Evolutionary conservation across 1,140 invertebrate species (phyloP).

Genomic region (Coboldia fuscipes): DNA sequence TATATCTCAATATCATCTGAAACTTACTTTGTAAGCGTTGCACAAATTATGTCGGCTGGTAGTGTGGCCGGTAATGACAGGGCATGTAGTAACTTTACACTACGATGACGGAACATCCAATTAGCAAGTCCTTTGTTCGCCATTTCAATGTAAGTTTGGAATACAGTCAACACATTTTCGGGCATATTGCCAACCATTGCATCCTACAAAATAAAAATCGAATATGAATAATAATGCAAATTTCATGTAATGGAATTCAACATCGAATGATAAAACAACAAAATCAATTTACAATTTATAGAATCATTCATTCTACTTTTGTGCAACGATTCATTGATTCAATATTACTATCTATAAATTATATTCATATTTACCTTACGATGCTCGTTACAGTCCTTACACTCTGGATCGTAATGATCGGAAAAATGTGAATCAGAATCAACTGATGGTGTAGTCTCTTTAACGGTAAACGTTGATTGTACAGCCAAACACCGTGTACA

Average conservation of each 20-base stretch:
- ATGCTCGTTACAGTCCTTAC: conserved; percentile 61
- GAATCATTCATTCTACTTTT: no score
- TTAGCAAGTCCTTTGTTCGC: conserved; percentile 77
- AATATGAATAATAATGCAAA: conserved; percentile 5
- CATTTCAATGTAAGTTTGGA: conserved; percentile 79
- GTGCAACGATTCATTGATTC: no score
- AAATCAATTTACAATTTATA: no score
- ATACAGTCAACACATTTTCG: conserved; percentile 61
- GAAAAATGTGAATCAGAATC: conserved; percentile 33
- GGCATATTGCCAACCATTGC: conserved; percentile 67
- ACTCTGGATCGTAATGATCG: conserved; percentile 58
- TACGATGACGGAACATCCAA: conserved; percentile 67
- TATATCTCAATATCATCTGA: no score
- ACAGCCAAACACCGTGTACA: conserved; percentile 66
- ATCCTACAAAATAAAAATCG: conserved; percentile 41
- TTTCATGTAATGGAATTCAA: no score
- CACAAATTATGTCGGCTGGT: conserved; percentile 65
- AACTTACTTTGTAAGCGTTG: conserved; percentile 62
- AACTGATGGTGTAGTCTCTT: conserved; percentile 27
- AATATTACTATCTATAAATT: no score
- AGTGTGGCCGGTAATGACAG: conserved; percentile 65
- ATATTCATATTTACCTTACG: conserved; percentile 35
- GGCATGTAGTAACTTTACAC: conserved; percentile 55
- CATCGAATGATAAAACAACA: no score
- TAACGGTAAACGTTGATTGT: conserved; percentile 57